A percentile compares a stretch with the other conserved stretches of the same genome.
Conservation (phyloP, 1,140 invertebrate species). For the Apis mellifera region DNA sequence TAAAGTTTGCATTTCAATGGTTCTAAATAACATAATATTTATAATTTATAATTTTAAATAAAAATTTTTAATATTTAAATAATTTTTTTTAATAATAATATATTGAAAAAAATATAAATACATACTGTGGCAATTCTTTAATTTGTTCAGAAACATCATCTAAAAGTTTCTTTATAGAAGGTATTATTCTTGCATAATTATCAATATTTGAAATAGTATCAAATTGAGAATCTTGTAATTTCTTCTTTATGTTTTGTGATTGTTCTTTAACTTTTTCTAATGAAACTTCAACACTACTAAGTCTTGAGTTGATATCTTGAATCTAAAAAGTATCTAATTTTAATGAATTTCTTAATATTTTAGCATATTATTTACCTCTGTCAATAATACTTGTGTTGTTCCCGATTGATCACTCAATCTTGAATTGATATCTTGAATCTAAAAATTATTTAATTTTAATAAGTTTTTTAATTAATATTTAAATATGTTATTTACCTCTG, state of each 20-base stretch:
- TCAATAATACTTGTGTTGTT: constrained; percentile 61
- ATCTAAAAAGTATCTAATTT: constrained; percentile 48
- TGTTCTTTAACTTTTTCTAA: constrained; percentile 57
- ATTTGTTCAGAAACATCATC: constrained; percentile 70
- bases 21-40: constrained; percentile 49
- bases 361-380: constrained; percentile 61
- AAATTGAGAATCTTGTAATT: constrained; percentile 41
- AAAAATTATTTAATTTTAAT: constrained; percentile 1
- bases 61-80: background rate
- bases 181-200: constrained; percentile 64
- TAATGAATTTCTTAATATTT: background rate
- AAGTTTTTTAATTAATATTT: background rate
- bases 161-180: constrained; percentile 69
- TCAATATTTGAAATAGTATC: constrained; percentile 60
- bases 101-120: background rate
- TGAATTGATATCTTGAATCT: constrained; percentile 57
- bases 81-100: background rate
- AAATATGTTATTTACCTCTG: constrained; percentile 62
- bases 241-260: constrained; percentile 29
- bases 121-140: constrained; percentile 72
- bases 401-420: constrained; percentile 62
- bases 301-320: constrained; percentile 47
- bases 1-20: constrained; percentile 68
- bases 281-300: constrained; percentile 58
- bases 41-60: background rate